phyloP scores from a whole-genome alignment of 2,888 invertebrate genomes.

The Drosophila nigricruria region DNA sequence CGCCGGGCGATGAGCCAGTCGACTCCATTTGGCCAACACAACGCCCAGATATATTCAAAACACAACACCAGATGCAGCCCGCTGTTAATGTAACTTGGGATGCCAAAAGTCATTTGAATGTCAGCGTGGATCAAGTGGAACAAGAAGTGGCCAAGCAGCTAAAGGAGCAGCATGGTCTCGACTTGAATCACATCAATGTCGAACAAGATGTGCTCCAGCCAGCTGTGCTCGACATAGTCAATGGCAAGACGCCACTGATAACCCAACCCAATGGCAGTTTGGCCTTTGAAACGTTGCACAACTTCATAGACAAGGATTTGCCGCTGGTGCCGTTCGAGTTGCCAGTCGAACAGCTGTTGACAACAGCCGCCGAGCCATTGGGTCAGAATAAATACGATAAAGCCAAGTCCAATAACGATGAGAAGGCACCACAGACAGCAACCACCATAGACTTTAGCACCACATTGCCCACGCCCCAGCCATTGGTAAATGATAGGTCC shows the following conservation, averaged over 20 bases:
- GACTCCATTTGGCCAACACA: constrained; percentile 71
- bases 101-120: constrained; percentile 72
- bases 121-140: constrained; percentile 69
- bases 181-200: constrained; percentile 73
- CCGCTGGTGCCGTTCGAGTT: constrained; percentile 80
- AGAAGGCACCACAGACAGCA: constrained; percentile 58
- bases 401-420: constrained; percentile 66
- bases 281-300: constrained; percentile 69
- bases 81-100: constrained; percentile 59
- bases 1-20: constrained; percentile 49
- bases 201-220: constrained; percentile 72
- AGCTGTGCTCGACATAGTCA: constrained; percentile 73
- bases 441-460: constrained; percentile 1
- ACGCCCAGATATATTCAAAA: constrained; percentile 48
- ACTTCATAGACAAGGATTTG: constrained; percentile 77
- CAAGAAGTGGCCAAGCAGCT: constrained; percentile 68
- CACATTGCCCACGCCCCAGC: constrained; percentile 52
- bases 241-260: constrained; percentile 69
- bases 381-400: constrained; percentile 38
- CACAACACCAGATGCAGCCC: constrained; percentile 16
- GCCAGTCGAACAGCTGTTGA: constrained; percentile 43
- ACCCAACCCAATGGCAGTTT: constrained; percentile 42
- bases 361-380: constrained; percentile 6
- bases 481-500: constrained; percentile 44
- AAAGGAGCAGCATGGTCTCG: constrained; percentile 75